Percentiles rank a stretch among this genome's conserved stretches.
These are phyloP conservation scores for Euglossa dilemma DNA, from an alignment of 1,140 invertebrate genomes.

Conservation along the genomic window DNA sequence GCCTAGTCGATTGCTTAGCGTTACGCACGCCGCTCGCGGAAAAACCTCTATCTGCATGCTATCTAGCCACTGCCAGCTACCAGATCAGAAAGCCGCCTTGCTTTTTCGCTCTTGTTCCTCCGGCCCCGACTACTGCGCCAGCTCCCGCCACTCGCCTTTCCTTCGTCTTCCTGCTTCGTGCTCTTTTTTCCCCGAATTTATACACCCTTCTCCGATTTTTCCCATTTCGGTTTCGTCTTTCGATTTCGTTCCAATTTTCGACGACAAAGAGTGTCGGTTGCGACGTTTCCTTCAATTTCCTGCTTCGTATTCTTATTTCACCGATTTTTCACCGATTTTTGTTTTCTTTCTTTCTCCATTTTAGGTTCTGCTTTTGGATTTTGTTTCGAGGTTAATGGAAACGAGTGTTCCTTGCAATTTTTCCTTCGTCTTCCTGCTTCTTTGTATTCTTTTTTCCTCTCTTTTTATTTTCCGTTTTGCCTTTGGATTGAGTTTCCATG, in stretches of 20 bases:
- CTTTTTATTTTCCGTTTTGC: no score
- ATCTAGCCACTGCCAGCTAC: not conserved
- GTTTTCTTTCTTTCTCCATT: not conserved
- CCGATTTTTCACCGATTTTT: no score
- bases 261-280: no score
- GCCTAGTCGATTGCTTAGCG: constrained; percentile 52
- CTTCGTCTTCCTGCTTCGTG: not conserved
- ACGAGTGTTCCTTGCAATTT: no score
- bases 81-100: not conserved
- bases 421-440: no score
- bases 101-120: not conserved
- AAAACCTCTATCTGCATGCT: constrained; percentile 12
- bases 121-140: no score
- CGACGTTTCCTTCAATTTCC: not conserved
- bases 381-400: no score
- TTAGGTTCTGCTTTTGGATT: not conserved
- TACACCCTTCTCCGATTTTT: not conserved
- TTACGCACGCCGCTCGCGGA: constrained; percentile 48
- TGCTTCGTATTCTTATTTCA: not conserved
- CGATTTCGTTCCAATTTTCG: no score
- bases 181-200: not conserved
- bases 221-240: not conserved
- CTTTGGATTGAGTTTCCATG: no score
- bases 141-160: not conserved
- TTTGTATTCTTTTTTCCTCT: no score